Evolutionary conservation across 2,888 invertebrate species (phyloP), one percentile per base, ranked within the genome.

Genomic region (Nemapogon koenigi): DNA sequence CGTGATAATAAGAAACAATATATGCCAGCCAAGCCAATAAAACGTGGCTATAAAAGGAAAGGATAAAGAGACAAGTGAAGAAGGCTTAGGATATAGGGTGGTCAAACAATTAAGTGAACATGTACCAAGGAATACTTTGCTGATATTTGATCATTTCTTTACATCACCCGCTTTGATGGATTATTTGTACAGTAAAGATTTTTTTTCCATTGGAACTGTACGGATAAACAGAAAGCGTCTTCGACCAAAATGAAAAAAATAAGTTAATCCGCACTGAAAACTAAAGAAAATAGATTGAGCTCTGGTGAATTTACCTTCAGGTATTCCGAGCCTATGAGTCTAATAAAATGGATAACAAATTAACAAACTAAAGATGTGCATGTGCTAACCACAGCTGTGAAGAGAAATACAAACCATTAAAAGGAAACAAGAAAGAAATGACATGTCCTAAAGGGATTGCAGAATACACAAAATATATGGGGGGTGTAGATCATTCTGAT

Each of bases 1-100:
- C 38, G 45, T 26, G 44, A 44, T 11, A 32, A 28, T 10, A 30
- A 50, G 38, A 55, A 47, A 38, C 50, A 51, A 30, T 51, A 51
- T 35, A 48, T 52, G 49, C 50, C 49, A 1, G 33, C 44, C 16
- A 53, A 53, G 33, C 51, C 50, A 2, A 44, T 52, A 32, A 52
- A 51, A 42, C 36, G 49, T 26, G 49, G 49, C 17, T 52, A 42
- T 33, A 53, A 52, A 39, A 8, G 49, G 49, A 1, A 51, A 48
- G 43, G 41, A 44, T 46, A 38, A 35, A 29, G 14, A 47, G 44
- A 27, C 37, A 46, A 35, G 46, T 46, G 18, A 37, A 38, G 35
- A 48, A 47, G 10, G 45, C 46, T 35, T 40, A 13, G 46, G 39
- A 31, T 29, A 26, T 16, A 37, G 22, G 18, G 40, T 40, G n/a